Evolutionary conservation across 2,888 invertebrate species (phyloP).

Genomic region (Adelphocoris suturalis): DNA sequence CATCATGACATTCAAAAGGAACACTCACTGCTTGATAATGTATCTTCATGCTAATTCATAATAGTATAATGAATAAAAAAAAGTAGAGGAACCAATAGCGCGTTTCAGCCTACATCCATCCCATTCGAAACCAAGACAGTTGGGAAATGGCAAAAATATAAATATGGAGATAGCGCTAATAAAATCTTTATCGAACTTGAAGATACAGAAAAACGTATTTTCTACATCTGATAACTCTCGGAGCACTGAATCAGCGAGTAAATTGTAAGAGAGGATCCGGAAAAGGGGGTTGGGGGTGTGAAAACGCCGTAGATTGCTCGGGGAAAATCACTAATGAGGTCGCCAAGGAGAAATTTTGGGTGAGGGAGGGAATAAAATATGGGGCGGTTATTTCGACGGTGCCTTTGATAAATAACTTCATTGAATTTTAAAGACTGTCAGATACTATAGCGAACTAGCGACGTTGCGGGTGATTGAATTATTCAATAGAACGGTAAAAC

Average conservation of each 20-base stretch:
- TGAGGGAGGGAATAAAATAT: background rate
- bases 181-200: background rate
- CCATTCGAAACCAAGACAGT: too few relatives aligned
- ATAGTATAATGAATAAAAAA: too few relatives aligned
- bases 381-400: background rate
- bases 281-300: background rate
- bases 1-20: too few relatives aligned
- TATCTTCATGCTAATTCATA: too few relatives aligned
- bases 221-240: background rate
- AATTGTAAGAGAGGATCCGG: background rate
- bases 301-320: background rate
- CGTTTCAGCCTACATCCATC: too few relatives aligned
- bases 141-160: too few relatives aligned
- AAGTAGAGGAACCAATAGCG: too few relatives aligned
- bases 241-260: background rate
- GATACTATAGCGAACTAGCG: background rate
- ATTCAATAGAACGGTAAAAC: constrained; percentile 44
- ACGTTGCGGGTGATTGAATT: constrained; percentile 49
- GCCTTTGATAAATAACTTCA: constrained; percentile 15
- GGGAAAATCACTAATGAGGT: constrained; percentile 31
- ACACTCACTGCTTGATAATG: too few relatives aligned
- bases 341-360: background rate
- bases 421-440: background rate
- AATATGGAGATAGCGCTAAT: background rate
- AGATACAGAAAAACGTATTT: background rate